These are phyloP conservation scores for Hoplostethus mediterraneus DNA, from an alignment of 2,797 vertebrate genomes.

Conservation along the genomic window DNA sequence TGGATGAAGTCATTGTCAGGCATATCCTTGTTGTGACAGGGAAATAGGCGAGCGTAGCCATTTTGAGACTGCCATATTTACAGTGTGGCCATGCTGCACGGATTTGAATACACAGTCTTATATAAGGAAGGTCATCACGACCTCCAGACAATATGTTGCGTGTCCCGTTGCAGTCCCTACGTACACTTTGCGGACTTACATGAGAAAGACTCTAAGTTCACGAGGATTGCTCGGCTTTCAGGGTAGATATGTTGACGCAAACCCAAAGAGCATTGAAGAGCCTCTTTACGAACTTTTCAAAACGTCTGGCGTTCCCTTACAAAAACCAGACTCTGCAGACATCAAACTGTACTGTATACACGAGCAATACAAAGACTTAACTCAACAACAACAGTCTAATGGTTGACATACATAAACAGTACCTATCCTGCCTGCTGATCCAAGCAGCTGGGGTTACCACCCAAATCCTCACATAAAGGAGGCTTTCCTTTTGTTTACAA, in stretches of 20 bases:
- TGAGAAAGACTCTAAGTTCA: conserved; percentile 38
- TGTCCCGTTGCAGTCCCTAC: conserved; percentile 6
- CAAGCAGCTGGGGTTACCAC: conserved; percentile 47
- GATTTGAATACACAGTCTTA: conserved; percentile 56
- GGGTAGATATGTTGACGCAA: conserved; percentile 24
- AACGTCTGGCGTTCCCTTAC: conserved; percentile 25
- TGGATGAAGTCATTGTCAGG: conserved; percentile 70
- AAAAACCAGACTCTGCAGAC: conserved; percentile 34
- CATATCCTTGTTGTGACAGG: conserved; percentile 68
- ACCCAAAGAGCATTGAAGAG: conserved; percentile 4
- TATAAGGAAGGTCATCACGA: conserved; percentile 65
- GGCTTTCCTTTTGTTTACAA: conserved; percentile 73
- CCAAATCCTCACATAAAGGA: conserved; percentile 39
- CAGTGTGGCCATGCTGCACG: conserved; percentile 35
- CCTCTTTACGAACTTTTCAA: conserved; percentile 33
- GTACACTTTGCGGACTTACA: neutral
- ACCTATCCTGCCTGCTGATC: conserved; percentile 48
- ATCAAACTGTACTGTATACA: conserved; percentile 57
- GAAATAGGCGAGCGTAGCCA: conserved; percentile 63
- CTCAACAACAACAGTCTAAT: conserved; percentile 62
- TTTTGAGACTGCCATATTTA: conserved; percentile 40
- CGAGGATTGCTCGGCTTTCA: conserved; percentile 2
- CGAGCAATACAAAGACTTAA: conserved; percentile 46
- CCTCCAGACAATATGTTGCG: conserved; percentile 43
- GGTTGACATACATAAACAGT: conserved; percentile 62